Evolutionary conservation across 1,140 invertebrate species (phyloP), one percentile per base, ranked within the genome.

Genomic region (Lepidotrigona ventralis): DNA sequence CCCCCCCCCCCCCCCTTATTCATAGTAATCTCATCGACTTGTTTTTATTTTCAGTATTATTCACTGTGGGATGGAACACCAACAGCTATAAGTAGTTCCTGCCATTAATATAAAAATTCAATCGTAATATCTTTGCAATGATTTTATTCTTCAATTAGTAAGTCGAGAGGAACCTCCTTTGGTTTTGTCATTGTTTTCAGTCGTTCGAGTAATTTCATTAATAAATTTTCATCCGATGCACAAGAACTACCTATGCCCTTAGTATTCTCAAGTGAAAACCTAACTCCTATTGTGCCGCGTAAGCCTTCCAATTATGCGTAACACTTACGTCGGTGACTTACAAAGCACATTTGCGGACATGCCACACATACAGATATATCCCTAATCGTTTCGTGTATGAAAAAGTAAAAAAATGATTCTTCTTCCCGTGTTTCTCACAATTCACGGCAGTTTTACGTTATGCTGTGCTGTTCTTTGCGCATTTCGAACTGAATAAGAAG

Each of bases 361-460:
- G 33, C 72, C 69, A 69, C 69, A 72, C 64, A 79, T 53, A 78
- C 46, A 69, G 58, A 83, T 58, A 72, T 75, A 69, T 84, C 64
- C 23, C 51, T 76, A 79, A 82, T 33, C 72, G 68, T 53, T n/a
- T 26, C 17, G 58, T 60, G 51, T 86, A 84, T 80, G 63, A 77
- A 88, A 82, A 86, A 87, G 23, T 79, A 85, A 89, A 89, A 83
- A 89, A 77, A 86, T 56, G 66, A 79, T 68, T 63, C 29, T 46
- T 84, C 66, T 46, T n/a, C 8, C 69, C 51, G 56, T 78, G 68
- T 88, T 87, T 33, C 9, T 46, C 39, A 85, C n/a, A 73, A 87
- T 85, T 83, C 70, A 81, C 76, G 78, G 66, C 69, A 51, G 56
- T 79, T 68, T 64, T 51, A 75, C n/a, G n/a, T n/a, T n/a, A 80